Evolutionary conservation across 2,888 invertebrate species (phyloP).

Genomic region (Xanthorhoe spadicearia): DNA sequence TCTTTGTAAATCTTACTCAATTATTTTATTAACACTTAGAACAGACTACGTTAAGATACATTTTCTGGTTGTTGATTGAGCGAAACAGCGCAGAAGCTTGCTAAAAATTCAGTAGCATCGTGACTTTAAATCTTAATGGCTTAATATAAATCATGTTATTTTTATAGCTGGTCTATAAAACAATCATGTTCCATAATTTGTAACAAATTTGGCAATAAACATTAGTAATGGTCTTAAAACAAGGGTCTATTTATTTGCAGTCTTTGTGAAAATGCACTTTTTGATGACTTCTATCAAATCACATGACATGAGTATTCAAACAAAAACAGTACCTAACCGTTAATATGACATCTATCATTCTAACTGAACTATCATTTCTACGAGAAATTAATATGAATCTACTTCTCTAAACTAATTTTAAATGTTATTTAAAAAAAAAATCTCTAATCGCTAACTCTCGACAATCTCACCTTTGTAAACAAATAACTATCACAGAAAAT

Average conservation of each 20-base stretch:
- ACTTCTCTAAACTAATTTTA: neutral
- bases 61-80: neutral
- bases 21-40: too few relatives aligned
- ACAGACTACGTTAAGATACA: too few relatives aligned
- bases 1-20: too few relatives aligned
- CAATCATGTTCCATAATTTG: neutral
- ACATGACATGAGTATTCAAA: neutral
- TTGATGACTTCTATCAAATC: conserved; percentile 46
- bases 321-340: too few relatives aligned
- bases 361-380: neutral
- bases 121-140: neutral
- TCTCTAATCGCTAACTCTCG: too few relatives aligned
- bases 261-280: conserved; percentile 54
- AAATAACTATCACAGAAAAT: neutral
- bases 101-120: neutral
- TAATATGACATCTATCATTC: neutral
- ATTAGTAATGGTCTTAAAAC: neutral
- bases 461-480: neutral
- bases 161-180: neutral
- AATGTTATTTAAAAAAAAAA: neutral
- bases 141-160: neutral
- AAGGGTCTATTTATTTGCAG: conserved; percentile 52
- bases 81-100: neutral
- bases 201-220: neutral
- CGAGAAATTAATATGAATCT: neutral